These are phyloP conservation scores for Peromyscus aztecus DNA, from an alignment of 2,797 vertebrate genomes.

Conservation along the genomic window DNA sequence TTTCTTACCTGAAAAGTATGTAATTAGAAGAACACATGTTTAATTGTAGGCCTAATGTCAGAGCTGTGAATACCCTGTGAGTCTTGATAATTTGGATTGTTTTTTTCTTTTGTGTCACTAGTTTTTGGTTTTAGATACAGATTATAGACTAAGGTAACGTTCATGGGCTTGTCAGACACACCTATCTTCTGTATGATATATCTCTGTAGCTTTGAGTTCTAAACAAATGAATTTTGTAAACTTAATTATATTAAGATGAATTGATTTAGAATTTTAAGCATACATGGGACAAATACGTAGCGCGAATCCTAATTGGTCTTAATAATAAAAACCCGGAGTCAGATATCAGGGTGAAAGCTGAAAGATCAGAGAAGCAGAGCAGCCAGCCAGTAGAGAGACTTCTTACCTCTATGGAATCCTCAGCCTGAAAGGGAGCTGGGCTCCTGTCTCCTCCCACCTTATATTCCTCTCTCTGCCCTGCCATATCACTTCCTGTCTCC, in stretches of 20 bases:
- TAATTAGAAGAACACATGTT: background rate
- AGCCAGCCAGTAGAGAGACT: too few relatives aligned
- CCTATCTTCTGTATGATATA: background rate
- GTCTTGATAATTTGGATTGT: background rate
- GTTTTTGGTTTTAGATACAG: background rate
- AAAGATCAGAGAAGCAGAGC: too few relatives aligned
- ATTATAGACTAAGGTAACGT: background rate
- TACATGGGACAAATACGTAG: background rate
- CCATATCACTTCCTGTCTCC: too few relatives aligned
- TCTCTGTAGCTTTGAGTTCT: constrained; percentile 52
- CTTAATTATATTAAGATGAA: background rate
- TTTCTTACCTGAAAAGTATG: background rate
- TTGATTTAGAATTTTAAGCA: constrained; percentile 13
- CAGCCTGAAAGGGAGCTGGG: too few relatives aligned
- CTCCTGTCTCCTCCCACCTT: too few relatives aligned
- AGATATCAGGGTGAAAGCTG: too few relatives aligned
- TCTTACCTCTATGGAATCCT: too few relatives aligned
- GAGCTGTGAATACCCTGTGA: background rate
- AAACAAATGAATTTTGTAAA: constrained; percentile 36
- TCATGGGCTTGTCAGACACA: background rate
- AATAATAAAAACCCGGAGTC: too few relatives aligned
- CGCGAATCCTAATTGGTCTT: too few relatives aligned
- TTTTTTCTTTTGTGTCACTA: background rate
- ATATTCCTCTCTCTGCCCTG: too few relatives aligned
- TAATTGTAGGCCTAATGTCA: background rate